Evolutionary conservation across 1,140 invertebrate species (phyloP).

Genomic region (Drosophila pandora): DNA sequence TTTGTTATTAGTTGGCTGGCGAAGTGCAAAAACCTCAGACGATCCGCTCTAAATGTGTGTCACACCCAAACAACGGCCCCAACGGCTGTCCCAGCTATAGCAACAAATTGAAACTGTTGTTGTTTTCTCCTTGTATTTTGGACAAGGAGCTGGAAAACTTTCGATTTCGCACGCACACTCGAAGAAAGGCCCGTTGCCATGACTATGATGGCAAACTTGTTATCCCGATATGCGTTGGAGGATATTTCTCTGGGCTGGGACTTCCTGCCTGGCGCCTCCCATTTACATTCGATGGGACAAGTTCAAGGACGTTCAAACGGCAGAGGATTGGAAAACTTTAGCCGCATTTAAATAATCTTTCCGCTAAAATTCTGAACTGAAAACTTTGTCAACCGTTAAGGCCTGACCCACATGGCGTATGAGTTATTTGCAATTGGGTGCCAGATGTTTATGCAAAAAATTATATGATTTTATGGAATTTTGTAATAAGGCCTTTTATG

Average conservation of each 20-base stretch:
- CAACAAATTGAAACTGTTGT: slow-evolving; percentile 34
- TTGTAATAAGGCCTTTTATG: too few relatives aligned
- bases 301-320: slow-evolving; percentile 76
- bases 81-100: slow-evolving; percentile 23
- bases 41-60: slow-evolving; percentile 63
- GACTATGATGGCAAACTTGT: slow-evolving; percentile 60
- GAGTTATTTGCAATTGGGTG: slow-evolving; percentile 19
- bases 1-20: slow-evolving; percentile 27
- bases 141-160: slow-evolving; percentile 39
- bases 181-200: slow-evolving; percentile 60
- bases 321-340: slow-evolving; percentile 9
- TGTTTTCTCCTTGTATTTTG: slow-evolving; percentile 24
- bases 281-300: slow-evolving; percentile 45
- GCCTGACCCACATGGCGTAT: slow-evolving; percentile 59
- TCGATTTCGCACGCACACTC: slow-evolving; percentile 50
- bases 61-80: slow-evolving; percentile 61
- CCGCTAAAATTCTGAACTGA: slow-evolving; percentile 4
- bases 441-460: slow-evolving; percentile 18
- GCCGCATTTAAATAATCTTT: not conserved
- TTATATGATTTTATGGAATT: not conserved
- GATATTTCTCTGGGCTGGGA: slow-evolving; percentile 18
- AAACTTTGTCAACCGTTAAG: slow-evolving; percentile 49
- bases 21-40: slow-evolving; percentile 44
- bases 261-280: slow-evolving; percentile 10
- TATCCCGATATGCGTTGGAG: slow-evolving; percentile 60